These are phyloP conservation scores for Ptilodon capucinus DNA, from an alignment of 2,888 invertebrate genomes.

Conservation along the genomic window DNA sequence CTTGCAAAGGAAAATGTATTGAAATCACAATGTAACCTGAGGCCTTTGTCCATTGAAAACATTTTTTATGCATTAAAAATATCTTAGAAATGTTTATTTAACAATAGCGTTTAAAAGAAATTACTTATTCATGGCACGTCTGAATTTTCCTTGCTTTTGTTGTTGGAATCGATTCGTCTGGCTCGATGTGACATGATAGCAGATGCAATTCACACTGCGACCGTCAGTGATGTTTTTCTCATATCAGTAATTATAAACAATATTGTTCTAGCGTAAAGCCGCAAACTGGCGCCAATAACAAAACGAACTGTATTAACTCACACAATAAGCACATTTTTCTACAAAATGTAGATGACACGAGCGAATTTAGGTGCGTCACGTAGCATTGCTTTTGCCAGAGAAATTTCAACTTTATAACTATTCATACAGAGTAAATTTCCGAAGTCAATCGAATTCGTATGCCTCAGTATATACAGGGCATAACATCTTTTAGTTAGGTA, in stretches of 20 bases:
- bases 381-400: too few species aligned
- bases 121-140: constrained; percentile 72
- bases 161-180: constrained; percentile 50
- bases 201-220: constrained; percentile 39
- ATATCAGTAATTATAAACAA: constrained; percentile 4
- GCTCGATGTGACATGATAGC: constrained; percentile 32
- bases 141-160: constrained; percentile 61
- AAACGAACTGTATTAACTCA: too few species aligned
- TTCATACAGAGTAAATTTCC: too few species aligned
- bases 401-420: too few species aligned
- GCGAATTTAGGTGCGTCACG: too few species aligned
- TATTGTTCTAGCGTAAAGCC: too few species aligned
- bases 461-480: too few species aligned
- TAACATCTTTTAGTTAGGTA: too few species aligned
- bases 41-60: constrained; percentile 66
- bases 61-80: constrained; percentile 55
- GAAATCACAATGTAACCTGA: constrained; percentile 78
- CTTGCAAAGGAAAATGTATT: constrained; percentile 76
- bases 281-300: too few species aligned
- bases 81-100: constrained; percentile 63
- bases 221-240: constrained; percentile 18
- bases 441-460: too few species aligned
- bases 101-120: constrained; percentile 71
- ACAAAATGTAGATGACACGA: too few species aligned
- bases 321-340: too few species aligned